These are phyloP conservation scores for Benitochromis conjunctus DNA, from an alignment of 2,113 vertebrate species.

Conservation along the genomic window DNA sequence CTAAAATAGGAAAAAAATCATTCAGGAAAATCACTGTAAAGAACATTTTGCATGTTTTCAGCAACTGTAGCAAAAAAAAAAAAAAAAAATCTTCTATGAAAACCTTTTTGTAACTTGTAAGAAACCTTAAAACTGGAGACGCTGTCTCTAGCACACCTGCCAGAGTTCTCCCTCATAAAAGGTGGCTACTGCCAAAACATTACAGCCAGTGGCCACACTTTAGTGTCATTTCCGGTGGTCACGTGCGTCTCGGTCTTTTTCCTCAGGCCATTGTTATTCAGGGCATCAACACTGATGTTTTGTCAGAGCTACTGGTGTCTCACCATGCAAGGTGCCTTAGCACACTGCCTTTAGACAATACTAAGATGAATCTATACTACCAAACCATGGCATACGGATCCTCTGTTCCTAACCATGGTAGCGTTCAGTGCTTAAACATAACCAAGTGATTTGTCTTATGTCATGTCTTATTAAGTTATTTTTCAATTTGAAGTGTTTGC, in stretches of 20 bases:
- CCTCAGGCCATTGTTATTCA: not conserved
- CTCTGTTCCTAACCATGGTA: not conserved
- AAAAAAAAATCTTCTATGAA: too few relatives aligned
- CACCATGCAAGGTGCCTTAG: not conserved
- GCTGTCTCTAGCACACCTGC: not conserved
- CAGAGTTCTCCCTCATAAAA: not conserved
- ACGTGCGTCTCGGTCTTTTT: not conserved
- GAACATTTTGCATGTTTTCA: slow-evolving; percentile 4
- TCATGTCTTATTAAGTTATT: not conserved
- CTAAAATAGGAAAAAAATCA: not conserved
- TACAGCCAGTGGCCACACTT: not conserved
- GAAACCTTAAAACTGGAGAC: not conserved
- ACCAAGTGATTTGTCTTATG: not conserved
- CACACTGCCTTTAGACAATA: not conserved
- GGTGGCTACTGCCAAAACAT: not conserved
- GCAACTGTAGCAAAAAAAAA: not conserved
- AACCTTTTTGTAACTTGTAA: not conserved
- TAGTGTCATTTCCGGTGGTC: not conserved
- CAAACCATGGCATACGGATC: not conserved
- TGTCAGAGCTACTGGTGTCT: not conserved
- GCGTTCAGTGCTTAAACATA: not conserved
- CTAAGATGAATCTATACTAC: not conserved
- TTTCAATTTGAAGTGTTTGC: not conserved
- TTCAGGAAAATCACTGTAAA: not conserved
- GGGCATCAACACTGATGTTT: not conserved